phyloP scores from a whole-genome alignment of 1,140 invertebrate genomes.

The Whitmania pigra region DNA sequence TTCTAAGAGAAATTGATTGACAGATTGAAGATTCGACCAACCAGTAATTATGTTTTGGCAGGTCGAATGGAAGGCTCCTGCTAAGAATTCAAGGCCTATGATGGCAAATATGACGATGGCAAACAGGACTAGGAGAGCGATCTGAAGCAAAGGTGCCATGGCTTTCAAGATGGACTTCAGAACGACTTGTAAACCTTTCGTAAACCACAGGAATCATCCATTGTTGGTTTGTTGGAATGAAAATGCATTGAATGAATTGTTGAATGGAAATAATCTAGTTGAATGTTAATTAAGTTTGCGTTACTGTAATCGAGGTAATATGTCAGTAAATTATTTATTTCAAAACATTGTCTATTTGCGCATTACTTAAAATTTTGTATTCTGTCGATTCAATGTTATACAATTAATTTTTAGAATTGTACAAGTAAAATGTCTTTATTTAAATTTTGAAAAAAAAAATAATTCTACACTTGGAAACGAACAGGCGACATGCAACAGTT shows the following conservation, averaged over 20 bases:
- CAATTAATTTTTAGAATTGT: no score
- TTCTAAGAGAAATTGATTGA: no score
- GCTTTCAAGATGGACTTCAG: conserved; percentile 99
- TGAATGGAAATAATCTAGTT: neutral
- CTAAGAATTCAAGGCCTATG: conserved; percentile 99
- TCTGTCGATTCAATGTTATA: no score
- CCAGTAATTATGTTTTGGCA: conserved; percentile 46
- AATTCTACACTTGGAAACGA: no score
- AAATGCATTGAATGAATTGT: no score
- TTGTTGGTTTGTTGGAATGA: neutral
- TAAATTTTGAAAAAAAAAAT: no score
- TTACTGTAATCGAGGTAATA: neutral
- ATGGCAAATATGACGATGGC: conserved; percentile 99
- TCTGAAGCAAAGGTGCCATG: conserved; percentile 98
- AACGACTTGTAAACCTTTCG: conserved; percentile 95
- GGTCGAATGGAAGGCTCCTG: conserved; percentile 93
- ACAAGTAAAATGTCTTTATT: no score
- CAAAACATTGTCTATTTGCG: no score
- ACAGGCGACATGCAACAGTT: no score
- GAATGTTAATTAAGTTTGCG: neutral
- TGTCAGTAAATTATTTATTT: neutral
- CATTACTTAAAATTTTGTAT: no score
- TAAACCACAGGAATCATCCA: neutral
- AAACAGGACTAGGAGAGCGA: conserved; percentile 96
- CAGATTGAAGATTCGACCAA: conserved; percentile 1